Conservation (phyloP, 2,888 invertebrate species). For the Boloria selene region DNA sequence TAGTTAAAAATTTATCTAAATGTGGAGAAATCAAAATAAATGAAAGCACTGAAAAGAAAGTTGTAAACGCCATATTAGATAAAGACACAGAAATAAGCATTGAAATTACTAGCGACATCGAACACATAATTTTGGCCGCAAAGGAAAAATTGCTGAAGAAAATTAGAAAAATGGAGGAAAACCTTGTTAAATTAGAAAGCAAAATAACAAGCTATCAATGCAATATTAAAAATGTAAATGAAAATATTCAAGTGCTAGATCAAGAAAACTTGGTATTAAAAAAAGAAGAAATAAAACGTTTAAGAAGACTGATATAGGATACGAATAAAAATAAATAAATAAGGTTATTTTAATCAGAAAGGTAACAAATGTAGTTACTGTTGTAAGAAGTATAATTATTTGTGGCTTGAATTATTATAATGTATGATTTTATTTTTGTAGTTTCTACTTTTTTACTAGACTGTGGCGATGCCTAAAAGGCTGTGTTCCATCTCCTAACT, state of each 20-base stretch:
- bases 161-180: constrained; percentile 59
- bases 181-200: constrained; percentile 56
- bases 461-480: too few species aligned
- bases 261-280: constrained; percentile 57
- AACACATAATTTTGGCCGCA: constrained; percentile 53
- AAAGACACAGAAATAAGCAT: constrained; percentile 59
- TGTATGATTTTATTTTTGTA: too few species aligned
- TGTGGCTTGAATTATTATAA: too few species aligned
- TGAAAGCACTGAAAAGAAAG: constrained; percentile 45
- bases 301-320: constrained; percentile 60
- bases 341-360: too few species aligned
- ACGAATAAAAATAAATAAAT: background rate
- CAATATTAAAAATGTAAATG: constrained; percentile 51
- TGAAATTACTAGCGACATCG: constrained; percentile 57
- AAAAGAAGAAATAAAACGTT: constrained; percentile 58
- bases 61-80: constrained; percentile 55
- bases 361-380: too few species aligned
- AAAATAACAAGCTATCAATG: constrained; percentile 53
- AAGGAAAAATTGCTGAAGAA: constrained; percentile 58
- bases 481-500: too few species aligned
- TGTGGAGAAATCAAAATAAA: constrained; percentile 52
- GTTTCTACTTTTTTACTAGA: too few species aligned
- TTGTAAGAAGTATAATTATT: too few species aligned
- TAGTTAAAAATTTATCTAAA: constrained; percentile 58
- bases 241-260: constrained; percentile 53